Evolutionary conservation across 2,797 vertebrate genomes (phyloP).

Genomic region (Clarias pachynema): DNA sequence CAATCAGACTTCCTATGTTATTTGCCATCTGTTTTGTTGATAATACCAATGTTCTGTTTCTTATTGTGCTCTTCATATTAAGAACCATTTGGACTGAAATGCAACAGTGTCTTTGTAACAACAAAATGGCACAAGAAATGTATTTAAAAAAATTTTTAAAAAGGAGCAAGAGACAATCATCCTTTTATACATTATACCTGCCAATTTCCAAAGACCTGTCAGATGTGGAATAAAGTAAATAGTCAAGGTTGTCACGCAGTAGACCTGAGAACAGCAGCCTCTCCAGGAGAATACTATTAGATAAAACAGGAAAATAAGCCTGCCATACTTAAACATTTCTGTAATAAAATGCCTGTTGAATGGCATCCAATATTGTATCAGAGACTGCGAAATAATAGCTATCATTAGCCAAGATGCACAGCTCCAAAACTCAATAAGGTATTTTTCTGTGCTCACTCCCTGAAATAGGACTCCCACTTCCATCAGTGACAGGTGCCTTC

Average conservation of each 20-base stretch:
- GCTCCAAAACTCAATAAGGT: conserved; percentile 36
- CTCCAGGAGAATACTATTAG: background rate
- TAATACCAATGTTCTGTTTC: background rate
- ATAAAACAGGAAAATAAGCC: conserved; percentile 15
- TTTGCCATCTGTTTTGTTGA: background rate
- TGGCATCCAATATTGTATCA: background rate
- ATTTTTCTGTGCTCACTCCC: conserved; percentile 28
- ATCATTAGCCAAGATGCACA: conserved; percentile 28
- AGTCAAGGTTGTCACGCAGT: background rate
- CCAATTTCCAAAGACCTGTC: conserved; percentile 27
- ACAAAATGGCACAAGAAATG: background rate
- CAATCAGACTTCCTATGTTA: background rate
- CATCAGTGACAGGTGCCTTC: conserved; percentile 32
- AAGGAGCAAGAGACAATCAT: background rate
- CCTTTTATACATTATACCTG: conserved; percentile 30
- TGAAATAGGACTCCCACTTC: conserved; percentile 15
- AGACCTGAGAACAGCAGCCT: background rate
- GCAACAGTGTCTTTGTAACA: background rate
- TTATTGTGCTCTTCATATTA: background rate
- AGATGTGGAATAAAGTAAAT: conserved; percentile 7
- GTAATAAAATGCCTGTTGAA: conserved; percentile 17
- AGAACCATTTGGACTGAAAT: background rate
- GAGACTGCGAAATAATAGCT: conserved; percentile 17
- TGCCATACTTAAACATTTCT: background rate
- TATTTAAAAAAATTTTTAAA: too few relatives aligned